Base-by-base conservation (phyloP, 2,113 vertebrate species). In the Sorex fumeus region DNA sequence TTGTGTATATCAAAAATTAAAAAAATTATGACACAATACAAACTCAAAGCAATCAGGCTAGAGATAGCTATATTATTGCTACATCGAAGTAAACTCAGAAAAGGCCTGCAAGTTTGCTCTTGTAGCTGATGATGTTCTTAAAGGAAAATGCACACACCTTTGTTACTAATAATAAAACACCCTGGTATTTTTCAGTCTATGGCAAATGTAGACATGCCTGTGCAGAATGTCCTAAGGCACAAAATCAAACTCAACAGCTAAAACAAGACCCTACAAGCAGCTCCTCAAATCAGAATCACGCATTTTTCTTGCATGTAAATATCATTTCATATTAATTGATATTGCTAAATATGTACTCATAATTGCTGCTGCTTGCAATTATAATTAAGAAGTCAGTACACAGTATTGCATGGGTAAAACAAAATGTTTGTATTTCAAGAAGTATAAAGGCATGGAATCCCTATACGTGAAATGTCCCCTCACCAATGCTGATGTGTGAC, bases 31-130 rank as follows among this genome's bases (percentile, higher is more conserved):
- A 90, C 40, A 50, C 74, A 88, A 72, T 72, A 43, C 2, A 60
- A 92, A 83, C 30, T 82, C 12, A 8, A 86, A 88, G 60, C 32
- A 93, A 84, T 88, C 25, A 69, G 28, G 71, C 88, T 86, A 74
- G 40, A 88, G 70, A 83, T 93, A 96, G 62, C 45, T 70, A 62
- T 79, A 47, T 81, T 93, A 84, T 69, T 93, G 27, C 43, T 72
- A 85, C 18, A 60, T 19, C 66, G 45, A 43, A 87, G 25, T 64
- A 57, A 88, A 81, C 40, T 6, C 72, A 87, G 79, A 88, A 84
- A 43, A n/a, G 15, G 23, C 60, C 60, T 94, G 21, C 76, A 93
- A 94, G 78, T 95, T 95, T 93, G 81, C 92, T 96, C 93, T 87
- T 94, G 89, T 25, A 93, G 60, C 5, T 50, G 23, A 64, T 95